Conservation (phyloP, 2,113 vertebrate species). For the Uria lomvia region DNA sequence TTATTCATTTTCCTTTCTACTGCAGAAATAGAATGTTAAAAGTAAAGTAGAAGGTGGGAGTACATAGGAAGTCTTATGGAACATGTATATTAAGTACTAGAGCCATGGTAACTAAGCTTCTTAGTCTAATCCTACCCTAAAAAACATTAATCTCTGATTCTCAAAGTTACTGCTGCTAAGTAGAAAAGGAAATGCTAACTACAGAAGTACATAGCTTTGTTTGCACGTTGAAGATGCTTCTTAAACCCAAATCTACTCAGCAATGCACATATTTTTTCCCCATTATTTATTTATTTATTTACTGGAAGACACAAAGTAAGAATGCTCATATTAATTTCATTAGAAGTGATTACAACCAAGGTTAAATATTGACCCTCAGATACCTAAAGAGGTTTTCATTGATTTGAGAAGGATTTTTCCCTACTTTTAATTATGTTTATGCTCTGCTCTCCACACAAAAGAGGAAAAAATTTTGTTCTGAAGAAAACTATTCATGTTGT, state of each 20-base stretch:
- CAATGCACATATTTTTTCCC: rapidly evolving
- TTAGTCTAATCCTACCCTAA: slow-evolving; percentile 3
- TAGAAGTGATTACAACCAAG: not conserved
- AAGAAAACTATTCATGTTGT: not conserved
- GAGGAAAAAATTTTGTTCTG: not conserved
- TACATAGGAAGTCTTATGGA: not conserved
- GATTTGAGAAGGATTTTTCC: not conserved
- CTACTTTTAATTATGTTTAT: not conserved
- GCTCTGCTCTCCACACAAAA: not conserved
- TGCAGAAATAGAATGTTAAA: not conserved
- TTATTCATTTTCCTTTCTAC: not conserved
- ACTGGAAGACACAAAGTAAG: not conserved
- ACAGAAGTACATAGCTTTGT: not conserved
- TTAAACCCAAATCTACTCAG: not conserved
- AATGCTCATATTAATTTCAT: not conserved
- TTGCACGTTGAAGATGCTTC: not conserved
- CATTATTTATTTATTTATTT: not conserved
- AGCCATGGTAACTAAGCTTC: not conserved
- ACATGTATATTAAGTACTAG: not conserved
- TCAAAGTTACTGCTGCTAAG: not conserved
- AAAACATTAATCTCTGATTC: not conserved
- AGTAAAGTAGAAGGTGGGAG: not conserved
- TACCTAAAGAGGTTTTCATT: not conserved
- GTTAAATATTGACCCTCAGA: not conserved
- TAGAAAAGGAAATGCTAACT: not conserved